Evolutionary conservation across 2,797 vertebrate species (phyloP).

Genomic region (Pseudomugil gertrudae): DNA sequence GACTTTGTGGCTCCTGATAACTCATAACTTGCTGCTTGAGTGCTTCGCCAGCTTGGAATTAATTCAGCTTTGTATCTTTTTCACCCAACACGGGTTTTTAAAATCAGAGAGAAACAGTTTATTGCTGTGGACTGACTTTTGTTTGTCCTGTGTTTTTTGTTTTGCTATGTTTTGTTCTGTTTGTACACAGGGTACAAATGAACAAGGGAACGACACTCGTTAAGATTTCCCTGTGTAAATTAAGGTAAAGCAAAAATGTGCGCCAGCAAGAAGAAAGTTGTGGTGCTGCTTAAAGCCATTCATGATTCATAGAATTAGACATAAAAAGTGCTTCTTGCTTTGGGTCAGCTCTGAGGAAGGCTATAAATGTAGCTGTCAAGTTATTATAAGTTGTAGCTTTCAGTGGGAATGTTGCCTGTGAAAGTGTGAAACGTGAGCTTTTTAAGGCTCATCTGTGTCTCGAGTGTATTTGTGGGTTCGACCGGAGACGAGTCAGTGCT

Average conservation of each 20-base stretch:
- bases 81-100: constrained; percentile 21
- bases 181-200: constrained; percentile 76
- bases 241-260: constrained; percentile 69
- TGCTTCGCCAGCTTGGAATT: constrained; percentile 19
- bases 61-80: background rate
- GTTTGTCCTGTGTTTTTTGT: constrained; percentile 26
- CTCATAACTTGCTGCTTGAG: constrained; percentile 1
- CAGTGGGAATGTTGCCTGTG: constrained; percentile 2
- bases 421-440: background rate
- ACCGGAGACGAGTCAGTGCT: constrained; percentile 1
- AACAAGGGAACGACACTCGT: constrained; percentile 68
- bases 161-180: constrained; percentile 34
- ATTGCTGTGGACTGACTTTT: constrained; percentile 35
- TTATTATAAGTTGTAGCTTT: background rate
- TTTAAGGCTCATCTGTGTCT: background rate
- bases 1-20: constrained; percentile 7
- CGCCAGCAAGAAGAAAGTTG: constrained; percentile 4
- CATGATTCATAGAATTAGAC: background rate
- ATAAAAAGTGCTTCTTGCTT: constrained; percentile 6
- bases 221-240: constrained; percentile 77
- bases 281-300: background rate
- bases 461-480: background rate
- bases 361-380: background rate
- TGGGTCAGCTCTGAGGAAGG: constrained; percentile 15
- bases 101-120: constrained; percentile 10